Conservation (phyloP, 2,888 invertebrate genomes). For the Parnassius glacialis region DNA sequence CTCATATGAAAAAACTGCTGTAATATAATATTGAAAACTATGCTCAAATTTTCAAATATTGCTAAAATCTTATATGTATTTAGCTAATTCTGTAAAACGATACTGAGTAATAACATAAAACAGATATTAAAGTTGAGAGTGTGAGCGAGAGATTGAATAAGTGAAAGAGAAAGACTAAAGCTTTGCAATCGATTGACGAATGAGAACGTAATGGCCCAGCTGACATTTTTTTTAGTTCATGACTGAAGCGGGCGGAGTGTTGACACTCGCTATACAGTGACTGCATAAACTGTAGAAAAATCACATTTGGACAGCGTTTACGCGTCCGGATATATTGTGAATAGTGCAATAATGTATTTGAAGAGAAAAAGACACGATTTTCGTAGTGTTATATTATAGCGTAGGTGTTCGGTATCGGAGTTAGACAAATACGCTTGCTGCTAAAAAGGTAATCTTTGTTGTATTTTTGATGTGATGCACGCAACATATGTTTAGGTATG, state of each 20-base stretch:
- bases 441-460: conserved; percentile 65
- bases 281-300: conserved; percentile 46
- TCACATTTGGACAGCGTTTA: conserved; percentile 67
- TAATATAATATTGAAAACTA: conserved; percentile 14
- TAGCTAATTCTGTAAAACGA: conserved; percentile 6
- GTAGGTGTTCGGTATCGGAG: conserved; percentile 70
- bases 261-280: conserved; percentile 57
- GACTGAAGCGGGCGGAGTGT: conserved; percentile 51
- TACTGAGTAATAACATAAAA: conserved; percentile 1
- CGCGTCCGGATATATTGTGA: conserved; percentile 67
- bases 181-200: conserved; percentile 77
- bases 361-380: conserved; percentile 78
- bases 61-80: not conserved
- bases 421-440: conserved; percentile 61
- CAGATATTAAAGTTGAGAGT: conserved; percentile 27
- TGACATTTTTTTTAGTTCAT: conserved; percentile 70
- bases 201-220: conserved; percentile 67
- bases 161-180: conserved; percentile 47
- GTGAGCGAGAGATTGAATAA: conserved; percentile 48
- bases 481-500: conserved; percentile 58
- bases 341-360: conserved; percentile 79
- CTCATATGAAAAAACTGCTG: conserved; percentile 37
- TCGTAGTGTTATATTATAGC: conserved; percentile 80
- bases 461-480: conserved; percentile 34
- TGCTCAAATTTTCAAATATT: not conserved